Conservation (phyloP, 2,888 invertebrate species). For the Temnothorax ravouxi region DNA sequence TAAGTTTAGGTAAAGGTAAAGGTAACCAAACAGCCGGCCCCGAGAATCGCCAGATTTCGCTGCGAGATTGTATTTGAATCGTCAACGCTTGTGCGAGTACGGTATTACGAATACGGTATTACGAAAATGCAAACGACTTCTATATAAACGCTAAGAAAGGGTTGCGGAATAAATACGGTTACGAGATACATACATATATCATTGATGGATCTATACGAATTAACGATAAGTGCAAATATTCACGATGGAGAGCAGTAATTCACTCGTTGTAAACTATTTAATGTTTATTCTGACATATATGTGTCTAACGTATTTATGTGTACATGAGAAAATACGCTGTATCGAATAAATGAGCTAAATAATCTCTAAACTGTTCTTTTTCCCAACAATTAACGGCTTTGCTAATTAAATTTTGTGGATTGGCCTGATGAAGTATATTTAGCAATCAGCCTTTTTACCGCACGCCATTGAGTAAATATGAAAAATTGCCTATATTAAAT, state of each 20-base stretch:
- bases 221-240: slow-evolving; percentile 32
- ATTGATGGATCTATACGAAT: slow-evolving; percentile 27
- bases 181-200: slow-evolving; percentile 10
- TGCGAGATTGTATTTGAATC: slow-evolving; percentile 41
- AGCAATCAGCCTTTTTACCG: no score
- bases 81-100: slow-evolving; percentile 19
- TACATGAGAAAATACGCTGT: slow-evolving; percentile 77
- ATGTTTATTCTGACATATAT: slow-evolving; percentile 59
- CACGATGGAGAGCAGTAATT: slow-evolving; percentile 1
- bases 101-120: neutral
- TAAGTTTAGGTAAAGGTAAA: neutral
- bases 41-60: slow-evolving; percentile 51
- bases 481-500: no score
- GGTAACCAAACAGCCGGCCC: slow-evolving; percentile 36
- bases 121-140: slow-evolving; percentile 26
- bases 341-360: slow-evolving; percentile 78
- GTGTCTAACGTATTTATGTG: slow-evolving; percentile 75
- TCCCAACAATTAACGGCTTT: neutral
- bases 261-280: slow-evolving; percentile 47
- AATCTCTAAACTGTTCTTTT: slow-evolving; percentile 30
- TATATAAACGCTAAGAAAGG: slow-evolving; percentile 25
- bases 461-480: no score
- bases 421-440: no score
- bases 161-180: slow-evolving; percentile 37
- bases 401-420: neutral